Evolutionary conservation across 2,797 vertebrate species (phyloP).

Genomic region (Falco concolor): DNA sequence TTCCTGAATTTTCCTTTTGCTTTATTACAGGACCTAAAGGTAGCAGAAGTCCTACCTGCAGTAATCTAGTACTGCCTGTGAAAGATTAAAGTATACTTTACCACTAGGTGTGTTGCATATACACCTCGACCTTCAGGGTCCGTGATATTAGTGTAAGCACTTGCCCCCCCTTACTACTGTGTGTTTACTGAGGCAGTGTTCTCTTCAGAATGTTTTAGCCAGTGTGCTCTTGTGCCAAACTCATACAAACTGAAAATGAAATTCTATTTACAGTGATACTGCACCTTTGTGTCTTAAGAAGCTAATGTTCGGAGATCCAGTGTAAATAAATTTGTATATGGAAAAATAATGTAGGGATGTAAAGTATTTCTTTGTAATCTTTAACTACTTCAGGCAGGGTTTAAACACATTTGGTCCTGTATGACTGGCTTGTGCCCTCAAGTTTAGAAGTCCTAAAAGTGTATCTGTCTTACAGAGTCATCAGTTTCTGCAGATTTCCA

Average conservation of each 20-base stretch:
- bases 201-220: not conserved
- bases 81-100: not conserved
- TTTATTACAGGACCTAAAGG: not conserved
- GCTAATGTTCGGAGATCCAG: not conserved
- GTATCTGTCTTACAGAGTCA: not conserved
- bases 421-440: not conserved
- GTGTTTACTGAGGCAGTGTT: not conserved
- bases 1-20: not conserved
- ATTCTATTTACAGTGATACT: not conserved
- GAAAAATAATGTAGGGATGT: not conserved
- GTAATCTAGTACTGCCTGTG: not conserved
- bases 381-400: not conserved
- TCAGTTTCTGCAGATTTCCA: not conserved
- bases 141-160: not conserved
- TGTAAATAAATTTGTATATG: not conserved
- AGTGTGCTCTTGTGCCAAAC: not conserved
- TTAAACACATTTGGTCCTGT: not conserved
- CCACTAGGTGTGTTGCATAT: not conserved
- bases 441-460: not conserved
- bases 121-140: not conserved
- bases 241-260: not conserved
- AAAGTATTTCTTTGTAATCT: not conserved
- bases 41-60: not conserved
- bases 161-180: not conserved
- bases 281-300: not conserved